Evolutionary conservation across 2,888 invertebrate genomes (phyloP), one percentile per base, ranked within the genome.

Genomic region (Dione vanillae): DNA sequence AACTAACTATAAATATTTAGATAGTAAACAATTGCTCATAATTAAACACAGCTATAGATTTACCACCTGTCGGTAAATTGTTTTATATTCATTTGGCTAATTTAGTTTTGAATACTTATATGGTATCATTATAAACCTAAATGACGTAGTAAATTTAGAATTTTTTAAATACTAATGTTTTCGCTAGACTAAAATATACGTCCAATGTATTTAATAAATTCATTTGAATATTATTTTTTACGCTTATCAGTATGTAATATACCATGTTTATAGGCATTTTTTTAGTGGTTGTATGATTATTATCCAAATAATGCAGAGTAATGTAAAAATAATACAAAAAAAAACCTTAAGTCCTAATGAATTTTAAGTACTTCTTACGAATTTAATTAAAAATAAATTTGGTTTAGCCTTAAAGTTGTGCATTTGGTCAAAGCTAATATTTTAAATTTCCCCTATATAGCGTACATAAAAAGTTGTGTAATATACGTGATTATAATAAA

Each of bases 1-100:
- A n/a, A 45, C 20, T n/a, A 61, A 45, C 27, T 27, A 45, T 12
- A 43, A 54, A 56, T 16, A 56, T 37, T 40, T 40, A 56, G 43
- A 59, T 59, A 3, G 45, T n/a, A 45, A 14, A 45, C 45, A 16
- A 35, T 35, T 45, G 0, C n/a, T 9, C 43, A 45, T 43, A 61
- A 45, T 61, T 27, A 45, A 27, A 45, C 2, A 20, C n/a, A 61
- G 20, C 45, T 35, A 45, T 45, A 45, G 54, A 8, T 45, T 7
- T 14, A 2, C n/a, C 61, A 61, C n/a, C 27, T 61, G 61, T 45
- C 45, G 27, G 27, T 45, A 11, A 61, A n/a, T 35, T 27, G 27
- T 27, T 27, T 27, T 27, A 27, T 27, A 5, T 2, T 27, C 27
- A 27, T 27, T 27, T 3, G 14, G 35, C 6, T 54, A 27, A 11